Evolutionary conservation across 2,113 vertebrate genomes (phyloP).

Genomic region (Labrus mixtus): DNA sequence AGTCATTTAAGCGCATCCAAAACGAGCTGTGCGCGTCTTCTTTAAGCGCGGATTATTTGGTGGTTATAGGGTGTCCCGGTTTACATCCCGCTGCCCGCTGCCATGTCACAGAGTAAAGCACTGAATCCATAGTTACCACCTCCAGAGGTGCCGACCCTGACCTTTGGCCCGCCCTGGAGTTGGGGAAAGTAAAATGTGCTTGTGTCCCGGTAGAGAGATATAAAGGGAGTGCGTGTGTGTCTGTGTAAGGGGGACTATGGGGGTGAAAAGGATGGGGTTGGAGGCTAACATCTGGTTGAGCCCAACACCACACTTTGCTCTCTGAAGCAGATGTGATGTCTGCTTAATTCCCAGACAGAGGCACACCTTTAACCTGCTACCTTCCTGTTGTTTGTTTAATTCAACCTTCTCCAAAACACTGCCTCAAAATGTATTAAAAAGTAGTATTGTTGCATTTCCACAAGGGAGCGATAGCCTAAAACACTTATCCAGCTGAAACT

Average conservation of each 20-base stretch:
- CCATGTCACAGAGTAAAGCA: slow-evolving; percentile 38
- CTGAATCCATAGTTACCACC: slow-evolving; percentile 51
- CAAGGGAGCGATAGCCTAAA: slow-evolving; percentile 7
- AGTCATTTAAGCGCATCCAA: slow-evolving; percentile 2
- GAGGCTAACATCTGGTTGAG: slow-evolving; percentile 77
- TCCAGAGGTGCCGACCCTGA: slow-evolving; percentile 64
- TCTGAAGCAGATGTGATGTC: slow-evolving; percentile 75
- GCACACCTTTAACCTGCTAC: slow-evolving; percentile 66
- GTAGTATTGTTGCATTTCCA: neutral
- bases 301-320: slow-evolving; percentile 65
- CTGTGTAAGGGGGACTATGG: neutral
- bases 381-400: slow-evolving; percentile 39
- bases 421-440: neutral
- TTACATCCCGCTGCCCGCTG: slow-evolving; percentile 45
- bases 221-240: slow-evolving; percentile 35
- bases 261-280: neutral
- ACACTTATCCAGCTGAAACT: slow-evolving; percentile 23
- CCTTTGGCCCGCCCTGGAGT: slow-evolving; percentile 45
- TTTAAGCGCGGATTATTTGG: slow-evolving; percentile 9
- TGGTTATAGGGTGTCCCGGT: neutral
- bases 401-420: neutral
- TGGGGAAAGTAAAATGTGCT: slow-evolving; percentile 58
- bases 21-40: neutral
- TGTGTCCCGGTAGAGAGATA: slow-evolving; percentile 46
- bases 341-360: slow-evolving; percentile 70